Percentiles rank a stretch among this genome's conserved stretches.
Conservation (phyloP, 2,888 invertebrate genomes). For the Gymnoscelis rufifasciata region DNA sequence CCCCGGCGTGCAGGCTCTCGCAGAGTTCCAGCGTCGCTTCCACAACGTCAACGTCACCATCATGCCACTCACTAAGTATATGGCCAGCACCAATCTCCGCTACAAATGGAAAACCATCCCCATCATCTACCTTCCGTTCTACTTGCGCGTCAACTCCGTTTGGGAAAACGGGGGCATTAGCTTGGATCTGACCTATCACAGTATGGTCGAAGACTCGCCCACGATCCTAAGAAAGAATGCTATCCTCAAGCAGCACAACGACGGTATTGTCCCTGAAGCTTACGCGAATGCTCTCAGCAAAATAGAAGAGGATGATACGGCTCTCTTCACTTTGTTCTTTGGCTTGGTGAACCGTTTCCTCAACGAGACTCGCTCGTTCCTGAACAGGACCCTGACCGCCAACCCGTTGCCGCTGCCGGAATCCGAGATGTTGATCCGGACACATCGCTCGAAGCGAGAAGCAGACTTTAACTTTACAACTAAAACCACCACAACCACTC, state of each 20-base stretch:
- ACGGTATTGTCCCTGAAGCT: constrained; percentile 51
- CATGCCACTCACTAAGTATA: constrained; percentile 57
- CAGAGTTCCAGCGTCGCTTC: constrained; percentile 49
- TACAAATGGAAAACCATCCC: constrained; percentile 70
- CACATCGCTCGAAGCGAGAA: constrained; percentile 49
- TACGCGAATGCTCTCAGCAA: constrained; percentile 47
- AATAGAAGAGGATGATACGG: constrained; percentile 47
- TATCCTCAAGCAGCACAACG: constrained; percentile 59
- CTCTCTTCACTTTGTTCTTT: constrained; percentile 43
- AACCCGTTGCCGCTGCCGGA: constrained; percentile 13
- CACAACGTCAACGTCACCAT: constrained; percentile 65
- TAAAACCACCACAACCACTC: constrained; percentile 9
- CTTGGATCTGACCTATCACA: constrained; percentile 53
- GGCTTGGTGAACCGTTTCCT: constrained; percentile 45
- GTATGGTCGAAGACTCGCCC: constrained; percentile 36
- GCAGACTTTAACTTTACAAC: constrained; percentile 10
- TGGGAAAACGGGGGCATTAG: constrained; percentile 78
- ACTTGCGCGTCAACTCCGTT: constrained; percentile 69
- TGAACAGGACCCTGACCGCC: constrained; percentile 38
- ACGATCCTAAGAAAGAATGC: constrained; percentile 42
- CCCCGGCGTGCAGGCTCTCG: constrained; percentile 38
- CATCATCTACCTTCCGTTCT: constrained; percentile 63
- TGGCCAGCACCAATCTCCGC: constrained; percentile 69
- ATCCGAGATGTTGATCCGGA: constrained; percentile 27
- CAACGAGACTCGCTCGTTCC: constrained; percentile 47